A percentile compares a stretch with the other conserved stretches of the same genome.
Evolutionary conservation across 2,797 vertebrate genomes (phyloP).

Genomic region (Aphelocoma californica): DNA sequence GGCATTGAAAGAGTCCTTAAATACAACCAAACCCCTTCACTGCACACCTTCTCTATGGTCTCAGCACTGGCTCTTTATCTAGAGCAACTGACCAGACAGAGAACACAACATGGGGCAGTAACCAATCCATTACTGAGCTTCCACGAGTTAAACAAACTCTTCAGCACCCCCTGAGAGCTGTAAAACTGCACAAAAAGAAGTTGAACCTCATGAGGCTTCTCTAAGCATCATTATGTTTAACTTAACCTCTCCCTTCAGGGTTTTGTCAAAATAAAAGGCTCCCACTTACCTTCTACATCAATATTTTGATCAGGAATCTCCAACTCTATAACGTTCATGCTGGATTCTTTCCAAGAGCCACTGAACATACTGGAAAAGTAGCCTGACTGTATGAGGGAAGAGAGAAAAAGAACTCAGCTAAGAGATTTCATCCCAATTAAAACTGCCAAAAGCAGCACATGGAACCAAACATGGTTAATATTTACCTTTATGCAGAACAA

Average conservation of each 20-base stretch:
- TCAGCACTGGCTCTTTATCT: not conserved
- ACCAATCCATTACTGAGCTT: not conserved
- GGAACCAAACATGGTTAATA: not conserved
- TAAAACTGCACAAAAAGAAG: not conserved
- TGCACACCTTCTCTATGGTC: not conserved
- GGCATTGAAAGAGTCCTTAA: not conserved
- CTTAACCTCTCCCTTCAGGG: not conserved
- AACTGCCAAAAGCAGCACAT: not conserved
- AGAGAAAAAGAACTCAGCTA: not conserved
- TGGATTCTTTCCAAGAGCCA: constrained; percentile 97
- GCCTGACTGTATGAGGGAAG: constrained; percentile 82
- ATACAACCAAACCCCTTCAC: not conserved
- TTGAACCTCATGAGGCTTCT: not conserved
- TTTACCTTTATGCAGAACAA: not conserved
- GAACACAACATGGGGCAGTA: not conserved
- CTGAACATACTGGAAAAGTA: constrained; percentile 99
- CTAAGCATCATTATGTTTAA: not conserved
- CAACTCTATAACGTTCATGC: constrained; percentile 91
- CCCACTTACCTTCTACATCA: constrained; percentile 88
- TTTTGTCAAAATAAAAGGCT: not conserved
- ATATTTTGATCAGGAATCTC: constrained; percentile 99
- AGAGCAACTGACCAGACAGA: not conserved
- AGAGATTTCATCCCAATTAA: not conserved
- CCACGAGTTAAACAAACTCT: not conserved
- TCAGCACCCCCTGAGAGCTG: not conserved